Percentiles rank a stretch among this genome's conserved stretches.
Evolutionary conservation across 1,140 invertebrate genomes (phyloP).

Genomic region (Zaprionus ghesquierei): DNA sequence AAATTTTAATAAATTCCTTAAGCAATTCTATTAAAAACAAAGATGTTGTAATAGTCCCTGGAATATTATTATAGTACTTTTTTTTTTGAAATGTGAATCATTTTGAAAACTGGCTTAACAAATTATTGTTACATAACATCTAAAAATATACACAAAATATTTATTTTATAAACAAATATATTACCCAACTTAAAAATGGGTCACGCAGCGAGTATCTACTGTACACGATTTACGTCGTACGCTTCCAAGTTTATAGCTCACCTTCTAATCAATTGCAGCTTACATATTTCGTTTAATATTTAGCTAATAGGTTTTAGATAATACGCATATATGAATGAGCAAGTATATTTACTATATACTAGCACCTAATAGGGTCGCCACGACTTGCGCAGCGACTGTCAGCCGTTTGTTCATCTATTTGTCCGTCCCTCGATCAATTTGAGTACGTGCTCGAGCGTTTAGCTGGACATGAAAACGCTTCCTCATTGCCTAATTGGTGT

Average conservation of each 20-base stretch:
- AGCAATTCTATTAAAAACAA: too few relatives aligned
- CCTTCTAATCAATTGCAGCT: conserved; percentile 15
- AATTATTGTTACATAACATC: too few relatives aligned
- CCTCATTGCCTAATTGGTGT: conserved; percentile 77
- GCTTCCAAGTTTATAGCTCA: not conserved
- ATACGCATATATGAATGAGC: not conserved
- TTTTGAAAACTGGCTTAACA: too few relatives aligned
- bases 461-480: conserved; percentile 54
- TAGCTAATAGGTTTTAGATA: not conserved
- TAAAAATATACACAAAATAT: too few relatives aligned
- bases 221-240: not conserved
- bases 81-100: too few relatives aligned
- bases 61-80: too few relatives aligned
- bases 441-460: conserved; percentile 60
- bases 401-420: not conserved
- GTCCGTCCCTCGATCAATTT: conserved; percentile 36
- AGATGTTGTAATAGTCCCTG: too few relatives aligned
- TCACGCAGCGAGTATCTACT: not conserved
- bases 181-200: not conserved
- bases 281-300: conserved; percentile 3
- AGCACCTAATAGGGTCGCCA: conserved; percentile 55
- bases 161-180: too few relatives aligned
- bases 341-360: not conserved
- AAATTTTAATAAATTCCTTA: too few relatives aligned
- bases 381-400: conserved; percentile 60